Evolutionary conservation across 2,113 vertebrate genomes (phyloP).

Genomic region (Oceanodroma tethys): DNA sequence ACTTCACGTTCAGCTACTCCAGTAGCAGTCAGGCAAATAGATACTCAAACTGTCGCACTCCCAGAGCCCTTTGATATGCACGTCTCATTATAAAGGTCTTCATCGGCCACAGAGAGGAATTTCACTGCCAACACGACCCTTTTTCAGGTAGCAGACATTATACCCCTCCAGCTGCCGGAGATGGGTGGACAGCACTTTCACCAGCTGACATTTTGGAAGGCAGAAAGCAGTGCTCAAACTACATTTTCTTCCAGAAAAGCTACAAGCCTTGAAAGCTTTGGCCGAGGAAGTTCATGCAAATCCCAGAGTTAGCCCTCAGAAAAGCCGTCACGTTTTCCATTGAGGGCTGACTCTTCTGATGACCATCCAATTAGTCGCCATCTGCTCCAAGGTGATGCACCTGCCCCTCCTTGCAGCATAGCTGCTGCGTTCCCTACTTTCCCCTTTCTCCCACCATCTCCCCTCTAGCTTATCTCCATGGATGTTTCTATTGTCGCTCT

Average conservation of each 20-base stretch:
- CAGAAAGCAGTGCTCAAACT: neutral
- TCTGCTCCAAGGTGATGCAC: neutral
- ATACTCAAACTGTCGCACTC: neutral
- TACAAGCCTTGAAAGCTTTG: neutral
- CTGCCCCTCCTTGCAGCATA: neutral
- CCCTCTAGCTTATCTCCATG: neutral
- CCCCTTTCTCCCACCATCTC: neutral
- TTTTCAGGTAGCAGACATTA: neutral
- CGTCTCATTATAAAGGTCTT: neutral
- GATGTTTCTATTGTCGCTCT: neutral
- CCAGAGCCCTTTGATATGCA: neutral
- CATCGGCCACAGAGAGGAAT: neutral
- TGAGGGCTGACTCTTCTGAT: neutral
- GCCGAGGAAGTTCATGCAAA: neutral
- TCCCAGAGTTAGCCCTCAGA: neutral
- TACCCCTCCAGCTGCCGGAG: neutral
- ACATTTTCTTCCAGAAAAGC: neutral
- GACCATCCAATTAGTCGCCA: neutral
- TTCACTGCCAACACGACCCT: neutral
- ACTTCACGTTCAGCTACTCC: neutral
- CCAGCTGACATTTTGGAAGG: neutral
- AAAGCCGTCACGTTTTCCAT: rapidly evolving
- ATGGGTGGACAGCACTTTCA: neutral
- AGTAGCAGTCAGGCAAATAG: neutral
- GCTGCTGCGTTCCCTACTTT: neutral